Percentiles rank a stretch among this genome's conserved stretches.
Conservation (phyloP, 1,140 invertebrate species). For the Drosophila lini region DNA sequence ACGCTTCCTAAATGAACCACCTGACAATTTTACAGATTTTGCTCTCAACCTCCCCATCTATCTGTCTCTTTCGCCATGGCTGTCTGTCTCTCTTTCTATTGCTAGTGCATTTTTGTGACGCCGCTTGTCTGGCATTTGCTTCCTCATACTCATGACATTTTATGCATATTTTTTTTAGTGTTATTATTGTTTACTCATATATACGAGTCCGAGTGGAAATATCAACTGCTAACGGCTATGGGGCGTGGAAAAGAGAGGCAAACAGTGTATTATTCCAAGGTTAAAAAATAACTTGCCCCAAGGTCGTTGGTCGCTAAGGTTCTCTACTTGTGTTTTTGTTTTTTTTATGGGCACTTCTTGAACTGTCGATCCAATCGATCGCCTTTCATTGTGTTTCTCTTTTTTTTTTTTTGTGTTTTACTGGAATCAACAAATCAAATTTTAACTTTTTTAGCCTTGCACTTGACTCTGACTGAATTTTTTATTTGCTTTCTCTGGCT, state of each 20-base stretch:
- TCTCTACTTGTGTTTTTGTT: conserved; percentile 13
- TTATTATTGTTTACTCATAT: conserved; percentile 70
- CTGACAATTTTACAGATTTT: conserved; percentile 44
- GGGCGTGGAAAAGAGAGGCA: conserved; percentile 24
- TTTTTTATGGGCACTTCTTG: conserved; percentile 32
- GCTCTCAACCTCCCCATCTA: not conserved
- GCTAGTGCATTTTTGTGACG: conserved; percentile 35
- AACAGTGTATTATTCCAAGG: conserved; percentile 64
- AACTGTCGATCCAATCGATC: conserved; percentile 61
- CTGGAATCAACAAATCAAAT: conserved; percentile 24
- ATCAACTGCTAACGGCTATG: conserved; percentile 40
- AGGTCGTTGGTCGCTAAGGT: conserved; percentile 60
- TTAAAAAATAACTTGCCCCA: conserved; percentile 81
- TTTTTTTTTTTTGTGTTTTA: not conserved
- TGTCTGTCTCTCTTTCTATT: not conserved
- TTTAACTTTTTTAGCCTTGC: conserved; percentile 60
- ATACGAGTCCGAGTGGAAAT: conserved; percentile 30
- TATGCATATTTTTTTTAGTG: conserved; percentile 56
- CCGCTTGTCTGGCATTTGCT: conserved; percentile 47
- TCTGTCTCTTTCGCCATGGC: not conserved
- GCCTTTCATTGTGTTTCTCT: conserved; percentile 10
- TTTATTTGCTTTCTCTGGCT: not conserved
- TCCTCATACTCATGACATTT: conserved; percentile 54
- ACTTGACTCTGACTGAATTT: conserved; percentile 65
- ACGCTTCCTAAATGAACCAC: conserved; percentile 40